These are phyloP conservation scores for Pitangus sulphuratus DNA, from an alignment of 2,797 vertebrate genomes.

Conservation along the genomic window DNA sequence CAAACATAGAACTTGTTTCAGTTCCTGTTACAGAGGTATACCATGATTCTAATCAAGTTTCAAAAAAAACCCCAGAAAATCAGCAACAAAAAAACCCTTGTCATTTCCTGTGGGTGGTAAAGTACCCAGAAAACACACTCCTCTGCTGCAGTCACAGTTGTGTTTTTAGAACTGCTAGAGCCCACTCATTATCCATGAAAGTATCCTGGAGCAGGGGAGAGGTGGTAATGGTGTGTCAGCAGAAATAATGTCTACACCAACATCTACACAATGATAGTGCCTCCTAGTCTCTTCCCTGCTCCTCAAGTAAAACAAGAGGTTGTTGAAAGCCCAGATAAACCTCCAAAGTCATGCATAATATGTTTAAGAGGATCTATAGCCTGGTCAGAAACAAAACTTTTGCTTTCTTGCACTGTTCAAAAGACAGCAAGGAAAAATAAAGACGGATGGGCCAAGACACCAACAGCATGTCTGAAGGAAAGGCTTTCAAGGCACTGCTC, in stretches of 20 bases:
- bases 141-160: not conserved
- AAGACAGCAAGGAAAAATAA: not conserved
- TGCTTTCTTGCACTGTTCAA: not conserved
- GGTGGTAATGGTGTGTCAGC: not conserved
- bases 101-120: not conserved
- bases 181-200: slow-evolving; percentile 15
- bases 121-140: slow-evolving; percentile 14
- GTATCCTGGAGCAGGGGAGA: not conserved
- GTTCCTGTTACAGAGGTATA: not conserved
- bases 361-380: not conserved
- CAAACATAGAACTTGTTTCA: not conserved
- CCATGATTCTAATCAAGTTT: not conserved
- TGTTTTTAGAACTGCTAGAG: not conserved
- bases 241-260: not conserved
- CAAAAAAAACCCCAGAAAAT: not conserved
- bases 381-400: not conserved
- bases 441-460: not conserved
- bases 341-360: not conserved
- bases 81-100: not conserved
- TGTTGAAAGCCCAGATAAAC: not conserved
- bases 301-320: not conserved
- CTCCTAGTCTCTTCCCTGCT: not conserved
- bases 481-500: not conserved
- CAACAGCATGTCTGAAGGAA: not conserved
- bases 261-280: rapidly evolving